phyloP scores from a whole-genome alignment of 2,888 invertebrate species.

The Pyralis farinalis region DNA sequence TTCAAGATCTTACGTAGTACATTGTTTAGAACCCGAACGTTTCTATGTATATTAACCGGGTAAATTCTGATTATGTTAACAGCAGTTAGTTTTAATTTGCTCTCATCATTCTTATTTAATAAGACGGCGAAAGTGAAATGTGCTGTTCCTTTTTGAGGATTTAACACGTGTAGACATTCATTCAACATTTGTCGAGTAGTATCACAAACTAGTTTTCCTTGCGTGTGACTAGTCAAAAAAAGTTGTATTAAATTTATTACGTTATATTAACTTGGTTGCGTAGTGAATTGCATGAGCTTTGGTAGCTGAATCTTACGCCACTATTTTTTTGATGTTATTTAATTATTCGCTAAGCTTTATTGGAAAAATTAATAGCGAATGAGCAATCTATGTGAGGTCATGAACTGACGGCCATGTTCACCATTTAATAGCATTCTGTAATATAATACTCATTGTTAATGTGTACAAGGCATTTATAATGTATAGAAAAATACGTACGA shows the following conservation, averaged over 20 bases:
- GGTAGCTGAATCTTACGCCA: too few relatives aligned
- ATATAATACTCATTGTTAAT: too few relatives aligned
- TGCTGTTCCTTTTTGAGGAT: constrained; percentile 13
- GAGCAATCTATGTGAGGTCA: too few relatives aligned
- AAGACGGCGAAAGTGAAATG: constrained; percentile 50
- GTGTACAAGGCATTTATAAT: too few relatives aligned
- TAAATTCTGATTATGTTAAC: constrained; percentile 2
- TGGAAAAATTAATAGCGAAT: too few relatives aligned
- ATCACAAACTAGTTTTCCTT: constrained; percentile 9
- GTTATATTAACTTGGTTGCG: not conserved
- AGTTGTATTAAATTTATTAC: constrained; percentile 6
- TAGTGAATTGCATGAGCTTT: too few relatives aligned
- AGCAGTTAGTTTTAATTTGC: not conserved
- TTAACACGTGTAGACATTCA: constrained; percentile 6
- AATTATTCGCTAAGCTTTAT: too few relatives aligned
- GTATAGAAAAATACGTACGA: too few relatives aligned
- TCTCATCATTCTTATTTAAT: constrained; percentile 18
- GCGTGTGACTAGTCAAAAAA: constrained; percentile 5
- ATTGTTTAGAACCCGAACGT: not conserved
- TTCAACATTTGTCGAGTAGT: constrained; percentile 6
- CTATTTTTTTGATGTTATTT: too few relatives aligned
- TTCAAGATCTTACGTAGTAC: constrained; percentile 5
- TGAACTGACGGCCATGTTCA: too few relatives aligned
- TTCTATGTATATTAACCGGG: not conserved
- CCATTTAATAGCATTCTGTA: too few relatives aligned